A percentile compares a stretch with the other conserved stretches of the same genome.
Evolutionary conservation across 2,113 vertebrate genomes (phyloP).

Genomic region (Pitta sordida): DNA sequence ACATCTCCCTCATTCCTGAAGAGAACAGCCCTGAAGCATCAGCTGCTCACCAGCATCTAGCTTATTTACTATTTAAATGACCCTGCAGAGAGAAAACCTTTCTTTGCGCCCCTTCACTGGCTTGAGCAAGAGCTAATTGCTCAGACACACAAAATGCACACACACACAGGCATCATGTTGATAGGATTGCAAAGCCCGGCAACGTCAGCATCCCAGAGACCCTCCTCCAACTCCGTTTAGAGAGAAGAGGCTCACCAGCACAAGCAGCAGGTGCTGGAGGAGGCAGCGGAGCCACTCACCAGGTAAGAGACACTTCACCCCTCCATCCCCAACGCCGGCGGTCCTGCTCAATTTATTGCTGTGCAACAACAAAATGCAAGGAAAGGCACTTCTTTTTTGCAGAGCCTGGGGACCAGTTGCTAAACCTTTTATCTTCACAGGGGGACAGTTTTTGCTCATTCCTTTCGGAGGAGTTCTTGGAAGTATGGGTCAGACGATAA

Average conservation of each 20-base stretch:
- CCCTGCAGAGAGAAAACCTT: not conserved
- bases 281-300: not conserved
- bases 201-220: conserved; percentile 45
- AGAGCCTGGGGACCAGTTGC: not conserved
- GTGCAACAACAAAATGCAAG: rapidly evolving
- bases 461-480: not conserved
- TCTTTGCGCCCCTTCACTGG: not conserved
- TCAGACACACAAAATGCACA: not conserved
- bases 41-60: not conserved
- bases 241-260: not conserved
- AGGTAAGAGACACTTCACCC: conserved; percentile 22
- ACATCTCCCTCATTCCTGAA: not conserved
- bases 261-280: not conserved
- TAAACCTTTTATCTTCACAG: not conserved
- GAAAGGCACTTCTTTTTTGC: not conserved
- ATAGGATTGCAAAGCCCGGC: not conserved
- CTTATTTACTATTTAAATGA: not conserved
- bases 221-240: conserved; percentile 34
- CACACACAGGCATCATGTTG: not conserved
- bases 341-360: not conserved
- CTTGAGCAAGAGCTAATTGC: not conserved
- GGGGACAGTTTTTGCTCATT: rapidly evolving
- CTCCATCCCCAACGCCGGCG: rapidly evolving
- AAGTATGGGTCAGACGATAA: not conserved
- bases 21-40: not conserved